Conservation (phyloP, 1,140 invertebrate species). For the Riptortus pedestris region DNA sequence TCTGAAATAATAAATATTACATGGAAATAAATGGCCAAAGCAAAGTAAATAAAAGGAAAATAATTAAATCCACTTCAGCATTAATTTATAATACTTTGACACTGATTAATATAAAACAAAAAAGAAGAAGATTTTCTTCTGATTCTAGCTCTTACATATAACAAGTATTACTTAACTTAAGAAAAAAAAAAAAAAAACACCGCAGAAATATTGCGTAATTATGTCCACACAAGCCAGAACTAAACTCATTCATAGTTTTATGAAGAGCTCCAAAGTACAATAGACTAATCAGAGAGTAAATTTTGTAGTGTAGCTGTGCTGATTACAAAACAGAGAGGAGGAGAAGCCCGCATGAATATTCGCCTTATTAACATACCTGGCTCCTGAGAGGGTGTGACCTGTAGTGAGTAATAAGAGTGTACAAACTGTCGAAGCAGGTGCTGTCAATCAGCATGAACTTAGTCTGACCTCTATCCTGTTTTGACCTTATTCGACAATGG, state of each 20-base stretch:
- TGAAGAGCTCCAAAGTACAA: constrained; percentile 9
- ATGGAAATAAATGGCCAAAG: too few species aligned
- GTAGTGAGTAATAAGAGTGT: constrained; percentile 86
- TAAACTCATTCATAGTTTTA: constrained; percentile 6
- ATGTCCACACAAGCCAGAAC: neutral
- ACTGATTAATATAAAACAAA: too few species aligned
- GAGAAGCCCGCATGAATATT: constrained; percentile 7
- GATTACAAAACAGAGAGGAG: constrained; percentile 6
- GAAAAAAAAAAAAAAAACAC: too few species aligned
- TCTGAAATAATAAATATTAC: too few species aligned
- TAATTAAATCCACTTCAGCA: too few species aligned
- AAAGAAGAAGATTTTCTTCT: too few species aligned
- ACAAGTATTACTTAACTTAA: too few species aligned
- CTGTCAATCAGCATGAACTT: constrained; percentile 88
- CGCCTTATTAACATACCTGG: constrained; percentile 43
- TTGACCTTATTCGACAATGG: constrained; percentile 84
- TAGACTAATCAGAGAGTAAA: constrained; percentile 13
- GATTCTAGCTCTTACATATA: too few species aligned
- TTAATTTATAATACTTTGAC: too few species aligned
- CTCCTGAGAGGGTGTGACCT: constrained; percentile 72
- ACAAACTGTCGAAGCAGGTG: constrained; percentile 83
- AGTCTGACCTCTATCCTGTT: constrained; percentile 76
- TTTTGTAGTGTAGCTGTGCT: constrained; percentile 9
- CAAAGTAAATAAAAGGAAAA: too few species aligned
- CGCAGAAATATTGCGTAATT: constrained; percentile 7